Evolutionary conservation across 2,797 vertebrate genomes (phyloP), one percentile per base, ranked within the genome.

Genomic region (Lepidocolaptes lacrymiger): DNA sequence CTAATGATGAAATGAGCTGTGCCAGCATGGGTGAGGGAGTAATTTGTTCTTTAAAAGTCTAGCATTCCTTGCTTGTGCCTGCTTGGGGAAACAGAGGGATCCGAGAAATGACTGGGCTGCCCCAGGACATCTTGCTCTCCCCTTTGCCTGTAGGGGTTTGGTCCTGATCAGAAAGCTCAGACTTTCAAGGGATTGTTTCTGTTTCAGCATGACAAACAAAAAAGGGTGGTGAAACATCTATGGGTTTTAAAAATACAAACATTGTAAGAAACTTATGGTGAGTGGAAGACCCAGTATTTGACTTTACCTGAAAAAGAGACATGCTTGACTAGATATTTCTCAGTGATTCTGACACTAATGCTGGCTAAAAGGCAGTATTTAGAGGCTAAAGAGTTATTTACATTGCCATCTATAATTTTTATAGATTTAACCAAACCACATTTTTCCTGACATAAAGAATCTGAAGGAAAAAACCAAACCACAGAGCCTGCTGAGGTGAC

Each of bases 141-240:
- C 23, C 34, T 68, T n/a, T 56, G 16, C 12, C 20, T 55, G 10
- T 4, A 10, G 19, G 34, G 93, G 67, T 71, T 93, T 92, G 87
- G 4, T 64, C 58, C 79, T 74, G 43, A 90, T 93, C 55, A 62
- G 24, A 63, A 87, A 88, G 54, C 88, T 91, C 11, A 55, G 2
- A 5, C 80, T 85, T 82, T 91, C 32, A 59, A 32, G 23, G 24
- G 4, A 17, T 77, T n/a, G 3, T 89, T 85, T 93, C 24, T 58
- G 23, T 88, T 95, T 20, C 89, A 88, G 72, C n/a, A 32, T 73
- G 79, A 84, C 56, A 93, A 62, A 87, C 77, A 37, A 87, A 43
- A 91, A 91, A 34, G 68, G 48, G 34, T 41, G 58, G 39, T 55
- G 11, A 85, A 89, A 52, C 15, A 14, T 55, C 8, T n/a, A 1